Evolutionary conservation across 1,140 invertebrate species (phyloP), one percentile per base, ranked within the genome.

Genomic region (Daktulosphaira vitifoliae): DNA sequence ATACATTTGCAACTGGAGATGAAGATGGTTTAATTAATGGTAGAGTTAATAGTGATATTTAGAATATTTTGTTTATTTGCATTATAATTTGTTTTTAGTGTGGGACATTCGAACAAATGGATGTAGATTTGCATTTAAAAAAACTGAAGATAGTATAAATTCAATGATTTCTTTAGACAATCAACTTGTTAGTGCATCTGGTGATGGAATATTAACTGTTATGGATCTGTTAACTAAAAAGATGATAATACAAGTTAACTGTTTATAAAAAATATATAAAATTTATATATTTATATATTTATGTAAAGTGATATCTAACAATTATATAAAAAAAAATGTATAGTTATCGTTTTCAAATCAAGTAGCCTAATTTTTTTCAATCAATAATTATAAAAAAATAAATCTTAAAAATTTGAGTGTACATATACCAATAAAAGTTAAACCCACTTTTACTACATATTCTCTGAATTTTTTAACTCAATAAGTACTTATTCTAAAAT

Each of bases 91-190:
- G 20, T 50, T 42, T 68, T 20, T 20, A 80, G 79, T 91, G 13
- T 96, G 92, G 92, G 93, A 97, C 75, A 73, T 84, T 48, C 78
- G 86, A 72, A 79, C 76, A 73, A 79, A 76, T 66, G 71, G 70
- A 54, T 77, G 77, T 64, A 75, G 87, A 26, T 85, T 90, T 73
- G 81, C 81, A 69, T 72, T 90, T n/a, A 89, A 90, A 74, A 82
- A 91, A 73, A 84, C 86, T 71, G 86, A 92, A 66, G 90, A 96
- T 71, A 89, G 86, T 75, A 84, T 98, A 23, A 90, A 85, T 71
- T 82, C 87, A 69, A 86, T 96, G 78, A 76, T 88, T 25, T 85
- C 86, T 65, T 89, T 91, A 74, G 82, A 85, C 33, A 88, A 85
- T 71, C 84, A 87, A 70, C 78, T 97, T 46, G 78, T 91, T 13